Conservation (phyloP, 2,888 invertebrate genomes). For the Toxonevra muliebris region DNA sequence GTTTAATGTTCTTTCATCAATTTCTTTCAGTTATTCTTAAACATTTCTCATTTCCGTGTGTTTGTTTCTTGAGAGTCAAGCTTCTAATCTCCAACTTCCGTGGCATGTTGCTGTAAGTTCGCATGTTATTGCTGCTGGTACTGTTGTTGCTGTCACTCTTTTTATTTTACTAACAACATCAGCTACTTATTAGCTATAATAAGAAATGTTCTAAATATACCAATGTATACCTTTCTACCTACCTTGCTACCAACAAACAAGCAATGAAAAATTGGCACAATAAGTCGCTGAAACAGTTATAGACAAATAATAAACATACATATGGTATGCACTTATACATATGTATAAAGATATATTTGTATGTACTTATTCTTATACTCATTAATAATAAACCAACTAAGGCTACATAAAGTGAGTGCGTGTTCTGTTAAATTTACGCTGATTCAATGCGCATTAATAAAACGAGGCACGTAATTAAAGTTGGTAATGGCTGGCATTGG, state of each 20-base stretch:
- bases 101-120: too few species aligned
- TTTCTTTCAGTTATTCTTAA: too few species aligned
- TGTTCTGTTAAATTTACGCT: constrained; percentile 24
- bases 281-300: neutral
- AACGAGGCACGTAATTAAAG: constrained; percentile 31
- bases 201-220: constrained; percentile 5
- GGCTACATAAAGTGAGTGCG: neutral
- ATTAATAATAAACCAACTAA: neutral
- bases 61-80: too few species aligned
- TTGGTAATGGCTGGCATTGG: constrained; percentile 7
- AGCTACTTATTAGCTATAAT: neutral
- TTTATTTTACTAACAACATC: too few species aligned
- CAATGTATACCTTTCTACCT: neutral
- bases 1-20: too few species aligned
- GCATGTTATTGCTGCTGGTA: too few species aligned
- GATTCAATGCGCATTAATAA: constrained; percentile 32
- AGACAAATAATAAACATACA: neutral
- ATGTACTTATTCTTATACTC: neutral
- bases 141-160: too few species aligned
- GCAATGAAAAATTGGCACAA: neutral
- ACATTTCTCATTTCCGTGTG: too few species aligned
- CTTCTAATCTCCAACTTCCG: too few species aligned
- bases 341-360: neutral
- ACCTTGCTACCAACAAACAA: neutral
- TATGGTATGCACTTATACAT: neutral